A percentile compares a stretch with the other conserved stretches of the same genome.
Conservation (phyloP, 2,113 vertebrate species). For the Epinephelus fuscoguttatus region DNA sequence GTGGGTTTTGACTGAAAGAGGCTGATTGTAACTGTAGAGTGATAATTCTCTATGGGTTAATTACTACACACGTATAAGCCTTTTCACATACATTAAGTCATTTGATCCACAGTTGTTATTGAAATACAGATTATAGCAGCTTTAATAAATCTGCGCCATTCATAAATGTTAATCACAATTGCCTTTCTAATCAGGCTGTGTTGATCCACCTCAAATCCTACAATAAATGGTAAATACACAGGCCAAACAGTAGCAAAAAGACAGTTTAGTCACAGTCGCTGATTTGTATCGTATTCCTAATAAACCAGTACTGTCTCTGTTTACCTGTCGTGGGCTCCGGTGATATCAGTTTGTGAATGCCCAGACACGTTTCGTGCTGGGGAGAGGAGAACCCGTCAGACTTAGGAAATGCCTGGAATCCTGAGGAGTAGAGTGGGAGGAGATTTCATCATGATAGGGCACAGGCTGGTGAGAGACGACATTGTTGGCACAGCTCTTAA, state of each 20-base stretch:
- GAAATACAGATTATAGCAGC: neutral
- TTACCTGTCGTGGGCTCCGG: constrained; percentile 9
- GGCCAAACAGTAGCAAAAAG: constrained; percentile 1
- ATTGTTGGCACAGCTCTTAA: constrained; percentile 55
- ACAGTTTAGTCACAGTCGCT: constrained; percentile 18
- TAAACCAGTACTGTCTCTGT: constrained; percentile 40
- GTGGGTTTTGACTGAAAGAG: neutral
- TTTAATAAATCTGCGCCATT: neutral
- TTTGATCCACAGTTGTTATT: too few species aligned
- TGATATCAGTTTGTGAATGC: constrained; percentile 53
- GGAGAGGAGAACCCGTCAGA: constrained; percentile 57
- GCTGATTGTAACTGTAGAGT: neutral
- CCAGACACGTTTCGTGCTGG: constrained; percentile 55
- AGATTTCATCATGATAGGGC: constrained; percentile 63
- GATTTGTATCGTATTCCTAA: constrained; percentile 18
- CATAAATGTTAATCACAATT: neutral
- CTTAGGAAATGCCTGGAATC: constrained; percentile 78
- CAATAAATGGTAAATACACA: neutral
- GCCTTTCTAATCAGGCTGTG: neutral
- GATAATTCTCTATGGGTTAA: neutral
- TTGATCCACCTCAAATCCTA: neutral
- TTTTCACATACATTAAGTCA: neutral
- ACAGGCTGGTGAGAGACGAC: constrained; percentile 55
- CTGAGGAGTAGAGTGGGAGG: constrained; percentile 55
- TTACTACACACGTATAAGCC: neutral